Conservation (phyloP, 2,113 vertebrate species). For the Paedocypris sp. region DNA sequence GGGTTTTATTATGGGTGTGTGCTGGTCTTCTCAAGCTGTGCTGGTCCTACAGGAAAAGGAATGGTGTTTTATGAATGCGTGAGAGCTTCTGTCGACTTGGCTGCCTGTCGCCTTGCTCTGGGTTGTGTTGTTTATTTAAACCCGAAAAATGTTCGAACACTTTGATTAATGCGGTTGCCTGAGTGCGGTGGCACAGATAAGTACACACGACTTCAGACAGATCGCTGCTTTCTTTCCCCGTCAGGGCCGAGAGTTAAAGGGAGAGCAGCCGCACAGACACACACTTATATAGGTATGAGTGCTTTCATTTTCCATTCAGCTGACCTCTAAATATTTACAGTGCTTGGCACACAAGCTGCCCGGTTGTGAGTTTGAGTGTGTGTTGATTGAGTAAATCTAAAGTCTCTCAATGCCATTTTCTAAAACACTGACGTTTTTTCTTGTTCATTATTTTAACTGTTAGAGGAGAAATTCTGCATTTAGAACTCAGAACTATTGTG, state of each 20-base stretch:
- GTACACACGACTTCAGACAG: slow-evolving; percentile 29
- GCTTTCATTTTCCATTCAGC: slow-evolving; percentile 40
- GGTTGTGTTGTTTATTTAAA: slow-evolving; percentile 41
- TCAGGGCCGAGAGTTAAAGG: slow-evolving; percentile 28
- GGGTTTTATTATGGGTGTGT: no score
- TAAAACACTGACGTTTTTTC: no score
- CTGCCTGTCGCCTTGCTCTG: slow-evolving; percentile 25
- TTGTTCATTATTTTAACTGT: no score
- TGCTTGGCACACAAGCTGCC: slow-evolving; percentile 29
- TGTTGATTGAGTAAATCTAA: slow-evolving; percentile 2
- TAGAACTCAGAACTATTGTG: neutral
- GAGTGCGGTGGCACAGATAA: slow-evolving; percentile 35
- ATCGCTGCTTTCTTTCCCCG: slow-evolving; percentile 39
- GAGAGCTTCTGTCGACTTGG: neutral
- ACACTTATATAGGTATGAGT: neutral
- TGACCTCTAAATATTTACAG: slow-evolving; percentile 42
- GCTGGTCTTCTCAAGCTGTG: neutral
- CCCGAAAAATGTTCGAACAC: slow-evolving; percentile 37
- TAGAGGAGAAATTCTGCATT: neutral
- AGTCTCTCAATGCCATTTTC: no score
- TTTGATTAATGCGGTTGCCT: slow-evolving; percentile 41
- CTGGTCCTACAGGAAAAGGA: slow-evolving; percentile 7
- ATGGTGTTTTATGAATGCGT: slow-evolving; percentile 8
- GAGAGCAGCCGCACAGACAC: slow-evolving; percentile 23
- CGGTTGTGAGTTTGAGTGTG: slow-evolving; percentile 18